Conservation (phyloP, 2,113 vertebrate species). For the Notothenia coriiceps region DNA sequence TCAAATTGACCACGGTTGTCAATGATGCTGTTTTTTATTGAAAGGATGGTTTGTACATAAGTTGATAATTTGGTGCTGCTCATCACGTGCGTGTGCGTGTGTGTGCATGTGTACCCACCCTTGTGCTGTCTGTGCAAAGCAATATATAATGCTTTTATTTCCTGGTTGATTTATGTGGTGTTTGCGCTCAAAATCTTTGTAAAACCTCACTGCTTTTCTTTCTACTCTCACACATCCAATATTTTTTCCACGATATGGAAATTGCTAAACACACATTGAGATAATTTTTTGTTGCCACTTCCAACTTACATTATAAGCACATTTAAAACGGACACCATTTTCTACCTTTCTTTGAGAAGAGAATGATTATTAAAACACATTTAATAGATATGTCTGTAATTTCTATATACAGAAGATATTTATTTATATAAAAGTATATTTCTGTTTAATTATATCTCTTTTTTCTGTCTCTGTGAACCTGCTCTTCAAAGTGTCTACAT, state of each 20-base stretch:
- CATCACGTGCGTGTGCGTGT: background rate
- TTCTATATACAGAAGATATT: background rate
- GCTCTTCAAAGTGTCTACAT: background rate
- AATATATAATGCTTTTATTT: conserved; percentile 69
- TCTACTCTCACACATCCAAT: background rate
- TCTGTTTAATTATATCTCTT: background rate
- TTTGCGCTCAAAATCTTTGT: conserved; percentile 74
- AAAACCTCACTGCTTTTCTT: background rate
- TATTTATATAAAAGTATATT: background rate
- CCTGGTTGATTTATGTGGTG: conserved; percentile 75
- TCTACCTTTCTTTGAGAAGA: no score
- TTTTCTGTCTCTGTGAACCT: background rate
- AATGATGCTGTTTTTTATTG: conserved; percentile 44
- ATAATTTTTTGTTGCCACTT: background rate
- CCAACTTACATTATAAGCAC: background rate
- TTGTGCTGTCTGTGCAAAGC: conserved; percentile 55
- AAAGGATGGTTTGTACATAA: conserved; percentile 31
- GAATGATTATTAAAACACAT: background rate
- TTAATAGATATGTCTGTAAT: no score
- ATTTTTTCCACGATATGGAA: background rate
- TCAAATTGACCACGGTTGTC: conserved; percentile 36
- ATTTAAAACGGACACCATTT: background rate
- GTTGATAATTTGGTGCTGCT: conserved; percentile 52
- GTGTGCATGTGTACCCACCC: no score
- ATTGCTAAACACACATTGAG: background rate